Evolutionary conservation across 2,888 invertebrate species (phyloP).

Genomic region (Leucoptera coffeella): DNA sequence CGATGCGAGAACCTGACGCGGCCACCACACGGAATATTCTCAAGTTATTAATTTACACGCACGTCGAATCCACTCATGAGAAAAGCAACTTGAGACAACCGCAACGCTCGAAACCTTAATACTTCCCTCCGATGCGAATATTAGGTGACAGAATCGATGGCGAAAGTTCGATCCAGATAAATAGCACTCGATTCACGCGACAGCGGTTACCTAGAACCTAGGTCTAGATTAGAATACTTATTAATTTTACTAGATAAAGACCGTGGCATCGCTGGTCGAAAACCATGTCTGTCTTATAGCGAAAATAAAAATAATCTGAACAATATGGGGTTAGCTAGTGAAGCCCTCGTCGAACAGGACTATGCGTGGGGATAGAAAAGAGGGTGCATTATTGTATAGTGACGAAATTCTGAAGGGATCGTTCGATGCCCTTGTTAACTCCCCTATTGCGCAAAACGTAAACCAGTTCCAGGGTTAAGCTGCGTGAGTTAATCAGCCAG

Average conservation of each 20-base stretch:
- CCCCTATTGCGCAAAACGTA: constrained; percentile 51
- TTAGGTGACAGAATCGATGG: constrained; percentile 42
- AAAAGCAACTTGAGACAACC: constrained; percentile 53
- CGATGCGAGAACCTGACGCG: constrained; percentile 26
- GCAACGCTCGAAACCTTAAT: constrained; percentile 51
- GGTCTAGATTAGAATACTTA: too few species aligned
- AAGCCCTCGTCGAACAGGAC: constrained; percentile 48
- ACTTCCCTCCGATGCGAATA: constrained; percentile 51
- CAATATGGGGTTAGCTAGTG: constrained; percentile 46
- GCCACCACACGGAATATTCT: constrained; percentile 36
- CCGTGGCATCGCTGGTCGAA: too few species aligned
- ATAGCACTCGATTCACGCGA: too few species aligned
- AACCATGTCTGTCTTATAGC: constrained; percentile 40
- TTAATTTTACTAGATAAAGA: too few species aligned
- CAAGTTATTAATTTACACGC: constrained; percentile 51
- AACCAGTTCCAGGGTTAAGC: constrained; percentile 51
- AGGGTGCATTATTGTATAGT: constrained; percentile 54
- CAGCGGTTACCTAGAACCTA: too few species aligned
- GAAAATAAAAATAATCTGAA: constrained; percentile 38
- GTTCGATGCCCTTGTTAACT: constrained; percentile 39
- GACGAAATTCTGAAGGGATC: constrained; percentile 50
- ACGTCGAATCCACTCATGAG: constrained; percentile 44
- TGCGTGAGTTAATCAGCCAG: constrained; percentile 32
- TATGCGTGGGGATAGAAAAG: constrained; percentile 49
- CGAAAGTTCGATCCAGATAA: too few species aligned